phyloP scores from a whole-genome alignment of 2,113 vertebrate genomes.

The Pteruthius melanotis region DNA sequence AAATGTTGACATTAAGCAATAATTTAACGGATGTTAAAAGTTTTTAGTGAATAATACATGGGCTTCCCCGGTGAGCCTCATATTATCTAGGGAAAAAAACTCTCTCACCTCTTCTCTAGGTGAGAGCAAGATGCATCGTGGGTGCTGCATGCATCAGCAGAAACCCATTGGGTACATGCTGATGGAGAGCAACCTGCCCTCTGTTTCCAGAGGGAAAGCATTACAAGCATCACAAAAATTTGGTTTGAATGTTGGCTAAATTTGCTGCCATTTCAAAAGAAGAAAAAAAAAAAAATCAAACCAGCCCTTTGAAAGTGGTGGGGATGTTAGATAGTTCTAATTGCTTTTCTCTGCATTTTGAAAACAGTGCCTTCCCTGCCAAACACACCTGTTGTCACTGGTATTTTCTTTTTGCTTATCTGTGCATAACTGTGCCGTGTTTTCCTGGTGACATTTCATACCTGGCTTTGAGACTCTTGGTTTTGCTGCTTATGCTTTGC shows the following conservation, averaged over 20 bases:
- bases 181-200: neutral
- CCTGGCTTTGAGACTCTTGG: neutral
- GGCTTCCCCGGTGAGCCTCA: neutral
- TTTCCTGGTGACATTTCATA: neutral
- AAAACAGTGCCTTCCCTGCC: neutral
- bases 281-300: neutral
- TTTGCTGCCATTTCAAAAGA: neutral
- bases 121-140: neutral
- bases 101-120: neutral
- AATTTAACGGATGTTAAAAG: neutral
- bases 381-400: neutral
- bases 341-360: neutral
- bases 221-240: neutral
- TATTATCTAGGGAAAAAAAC: neutral
- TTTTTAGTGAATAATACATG: constrained; percentile 24
- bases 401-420: constrained; percentile 33
- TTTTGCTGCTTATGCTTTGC: neutral
- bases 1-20: constrained; percentile 30
- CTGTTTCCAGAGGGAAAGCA: fast-evolving
- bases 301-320: neutral
- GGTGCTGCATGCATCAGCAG: neutral
- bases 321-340: neutral
- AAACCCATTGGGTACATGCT: fast-evolving
- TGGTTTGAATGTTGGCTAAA: neutral
- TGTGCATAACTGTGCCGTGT: neutral